These are phyloP conservation scores for Grantiella picta DNA, from an alignment of 2,113 vertebrate genomes.

Conservation along the genomic window DNA sequence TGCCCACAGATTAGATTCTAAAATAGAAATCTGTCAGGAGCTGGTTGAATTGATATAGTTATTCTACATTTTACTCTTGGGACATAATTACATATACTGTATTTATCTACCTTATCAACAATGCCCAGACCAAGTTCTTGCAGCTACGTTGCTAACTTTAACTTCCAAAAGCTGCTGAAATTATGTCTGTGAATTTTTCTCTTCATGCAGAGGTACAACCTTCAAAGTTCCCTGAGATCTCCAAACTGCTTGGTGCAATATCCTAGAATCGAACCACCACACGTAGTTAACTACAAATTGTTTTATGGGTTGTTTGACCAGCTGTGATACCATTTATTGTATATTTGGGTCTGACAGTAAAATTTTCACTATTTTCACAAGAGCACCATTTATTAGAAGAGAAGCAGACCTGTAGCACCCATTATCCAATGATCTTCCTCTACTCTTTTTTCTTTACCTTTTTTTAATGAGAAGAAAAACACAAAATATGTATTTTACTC, in stretches of 20 bases:
- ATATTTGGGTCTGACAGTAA: not conserved
- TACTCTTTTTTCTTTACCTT: not conserved
- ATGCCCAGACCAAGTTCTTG: not conserved
- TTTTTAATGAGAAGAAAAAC: rapidly evolving
- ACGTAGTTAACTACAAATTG: not conserved
- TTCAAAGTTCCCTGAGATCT: not conserved
- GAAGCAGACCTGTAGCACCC: not conserved
- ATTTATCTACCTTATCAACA: not conserved
- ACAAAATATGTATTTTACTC: not conserved
- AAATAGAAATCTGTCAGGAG: not conserved
- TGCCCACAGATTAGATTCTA: not conserved
- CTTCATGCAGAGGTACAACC: rapidly evolving
- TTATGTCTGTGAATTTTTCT: not conserved
- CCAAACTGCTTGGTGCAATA: not conserved
- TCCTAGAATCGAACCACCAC: not conserved
- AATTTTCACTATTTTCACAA: not conserved
- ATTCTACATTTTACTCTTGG: not conserved
- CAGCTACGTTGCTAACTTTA: not conserved
- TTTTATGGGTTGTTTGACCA: not conserved
- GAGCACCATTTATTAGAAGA: not conserved
- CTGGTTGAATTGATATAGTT: not conserved
- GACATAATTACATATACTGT: not conserved
- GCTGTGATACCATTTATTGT: not conserved
- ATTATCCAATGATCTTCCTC: not conserved
- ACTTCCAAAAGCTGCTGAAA: not conserved